Evolutionary conservation across 2,888 invertebrate species (phyloP), one percentile per base, ranked within the genome.

Genomic region (Choristoneura rosaceana): DNA sequence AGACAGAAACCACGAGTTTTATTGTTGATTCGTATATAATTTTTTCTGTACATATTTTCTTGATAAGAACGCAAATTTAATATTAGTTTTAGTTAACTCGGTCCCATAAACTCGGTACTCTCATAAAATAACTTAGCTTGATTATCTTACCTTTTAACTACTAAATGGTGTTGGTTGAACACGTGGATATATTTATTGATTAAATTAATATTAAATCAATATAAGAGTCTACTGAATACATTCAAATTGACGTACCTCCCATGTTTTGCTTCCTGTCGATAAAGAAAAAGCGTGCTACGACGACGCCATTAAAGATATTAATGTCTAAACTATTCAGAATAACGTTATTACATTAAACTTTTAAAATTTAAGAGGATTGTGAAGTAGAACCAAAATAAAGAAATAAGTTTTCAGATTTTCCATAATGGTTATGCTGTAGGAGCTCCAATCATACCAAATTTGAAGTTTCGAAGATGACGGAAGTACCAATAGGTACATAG

Each of bases 221-320:
- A n/a, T 71, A 61, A 66, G 43, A 33, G 12, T 14, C 47, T 47
- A 70, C 12, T 41, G 33, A 10, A 59, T 61, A 65, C 59, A 71
- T 73, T 69, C 58, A 68, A 71, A 74, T 62, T 55, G 47, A 60
- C 59, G n/a, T 71, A 66, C 61, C 61, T 43, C 66, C 66, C 55
- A 55, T 63, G 63, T 71, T 78, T 79, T 75, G 81, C 81, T 82
- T 85, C 85, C 85, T 79, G 82, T 70, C 76, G 81, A 84, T 84
- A 83, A 83, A 82, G 79, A 82, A 83, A 82, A 84, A 81, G 81
- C 80, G 74, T 75, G 71, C n/a, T n/a, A n/a, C 70, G 65, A 65
- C 67, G 69, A 66, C 59, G 69, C 81, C 77, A 77, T 76, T 70
- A 76, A 76, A 17, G 7, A 47, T 47, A 67, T 71, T 67, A 67